These are phyloP conservation scores for Sclerurus mexicanus DNA, from an alignment of 2,113 vertebrate species.

Conservation along the genomic window DNA sequence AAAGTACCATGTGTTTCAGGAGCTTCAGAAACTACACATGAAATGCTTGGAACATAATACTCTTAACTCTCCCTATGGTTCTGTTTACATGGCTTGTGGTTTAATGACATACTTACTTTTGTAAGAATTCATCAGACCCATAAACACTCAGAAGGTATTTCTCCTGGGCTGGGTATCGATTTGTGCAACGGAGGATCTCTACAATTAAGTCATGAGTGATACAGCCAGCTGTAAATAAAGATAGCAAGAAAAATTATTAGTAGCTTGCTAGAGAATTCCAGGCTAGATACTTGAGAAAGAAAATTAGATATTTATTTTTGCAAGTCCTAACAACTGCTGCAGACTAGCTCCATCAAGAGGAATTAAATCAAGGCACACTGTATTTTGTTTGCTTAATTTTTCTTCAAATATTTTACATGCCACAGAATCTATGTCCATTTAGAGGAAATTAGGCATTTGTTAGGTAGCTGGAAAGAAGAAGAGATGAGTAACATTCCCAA, in stretches of 20 bases:
- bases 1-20: rapidly evolving
- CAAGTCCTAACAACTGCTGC: conserved; percentile 2
- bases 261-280: conserved; percentile 10
- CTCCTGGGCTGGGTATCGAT: conserved; percentile 12
- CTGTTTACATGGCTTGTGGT: not conserved
- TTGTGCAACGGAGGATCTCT: conserved; percentile 46
- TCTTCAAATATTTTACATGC: not conserved
- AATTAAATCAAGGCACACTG: not conserved
- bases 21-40: not conserved
- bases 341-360: conserved; percentile 64
- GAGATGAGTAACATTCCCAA: not conserved
- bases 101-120: conserved; percentile 57
- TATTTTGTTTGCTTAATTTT: not conserved
- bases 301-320: not conserved
- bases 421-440: not conserved
- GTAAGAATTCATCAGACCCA: conserved; percentile 72
- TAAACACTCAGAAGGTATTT: conserved; percentile 58
- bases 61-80: not conserved
- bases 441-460: not conserved
- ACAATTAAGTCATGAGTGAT: conserved; percentile 68
- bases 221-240: conserved; percentile 71
- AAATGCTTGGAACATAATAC: not conserved
- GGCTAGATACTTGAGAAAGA: not conserved
- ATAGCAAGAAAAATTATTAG: conserved; percentile 41
- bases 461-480: not conserved